Conservation (phyloP, 2,113 vertebrate species). For the Microtus pennsylvanicus region DNA sequence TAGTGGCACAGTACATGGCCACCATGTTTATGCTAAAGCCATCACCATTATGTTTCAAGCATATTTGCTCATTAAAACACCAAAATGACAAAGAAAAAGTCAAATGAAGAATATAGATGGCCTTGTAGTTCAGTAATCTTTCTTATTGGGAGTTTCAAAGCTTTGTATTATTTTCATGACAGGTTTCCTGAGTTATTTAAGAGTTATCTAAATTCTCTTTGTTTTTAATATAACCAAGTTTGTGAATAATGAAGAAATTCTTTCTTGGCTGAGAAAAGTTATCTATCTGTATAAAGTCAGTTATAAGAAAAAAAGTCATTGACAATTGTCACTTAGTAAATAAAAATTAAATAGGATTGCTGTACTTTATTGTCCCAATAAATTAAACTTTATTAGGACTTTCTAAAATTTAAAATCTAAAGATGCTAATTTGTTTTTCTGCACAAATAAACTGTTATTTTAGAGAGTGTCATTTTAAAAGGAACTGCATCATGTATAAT, state of each 20-base stretch:
- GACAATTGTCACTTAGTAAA: conserved; percentile 52
- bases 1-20: neutral
- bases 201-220: neutral
- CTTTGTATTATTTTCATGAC: conserved; percentile 40
- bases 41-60: neutral
- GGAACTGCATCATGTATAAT: neutral
- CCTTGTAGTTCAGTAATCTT: neutral
- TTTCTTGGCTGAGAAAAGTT: conserved; percentile 19
- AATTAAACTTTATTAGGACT: conserved; percentile 21
- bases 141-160: neutral
- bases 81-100: conserved; percentile 36
- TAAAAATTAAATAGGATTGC: conserved; percentile 39
- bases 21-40: conserved; percentile 22
- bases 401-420: conserved; percentile 60
- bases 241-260: conserved; percentile 44
- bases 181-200: neutral
- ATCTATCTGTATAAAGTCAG: conserved; percentile 30
- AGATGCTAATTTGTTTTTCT: conserved; percentile 32
- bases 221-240: conserved; percentile 16
- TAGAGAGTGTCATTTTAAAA: neutral
- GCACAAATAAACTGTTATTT: neutral
- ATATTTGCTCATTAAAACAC: conserved; percentile 24
- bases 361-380: conserved; percentile 38
- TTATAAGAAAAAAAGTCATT: conserved; percentile 52
- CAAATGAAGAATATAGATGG: neutral